Evolutionary conservation across 1,140 invertebrate species (phyloP).

Genomic region (Trichonephila clavata): DNA sequence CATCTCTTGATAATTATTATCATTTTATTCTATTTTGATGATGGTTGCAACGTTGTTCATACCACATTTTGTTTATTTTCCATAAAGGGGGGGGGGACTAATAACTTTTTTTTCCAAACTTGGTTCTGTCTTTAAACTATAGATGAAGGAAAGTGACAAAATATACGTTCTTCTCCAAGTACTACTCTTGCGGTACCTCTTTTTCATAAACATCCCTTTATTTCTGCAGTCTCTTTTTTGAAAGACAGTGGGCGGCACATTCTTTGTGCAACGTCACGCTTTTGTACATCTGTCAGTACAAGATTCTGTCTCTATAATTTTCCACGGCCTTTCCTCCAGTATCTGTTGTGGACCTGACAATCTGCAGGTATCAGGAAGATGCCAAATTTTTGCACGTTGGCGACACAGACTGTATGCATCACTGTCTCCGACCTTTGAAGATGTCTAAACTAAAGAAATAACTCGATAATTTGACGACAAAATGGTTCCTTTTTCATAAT

Average conservation of each 20-base stretch:
- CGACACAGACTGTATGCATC: conserved; percentile 1
- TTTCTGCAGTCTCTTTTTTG: background rate
- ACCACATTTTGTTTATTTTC: background rate
- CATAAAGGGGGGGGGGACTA: background rate
- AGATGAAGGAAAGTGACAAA: background rate
- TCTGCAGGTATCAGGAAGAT: background rate
- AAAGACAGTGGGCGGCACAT: conserved; percentile 14
- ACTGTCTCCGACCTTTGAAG: background rate
- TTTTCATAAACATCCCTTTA: conserved; percentile 22
- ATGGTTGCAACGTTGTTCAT: background rate
- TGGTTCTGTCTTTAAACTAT: background rate
- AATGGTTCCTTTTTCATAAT: background rate
- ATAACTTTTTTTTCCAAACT: background rate
- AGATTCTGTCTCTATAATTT: conserved; percentile 39
- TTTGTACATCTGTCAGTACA: conserved; percentile 35
- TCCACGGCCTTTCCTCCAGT: background rate
- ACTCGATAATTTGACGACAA: background rate
- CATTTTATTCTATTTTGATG: conserved; percentile 39
- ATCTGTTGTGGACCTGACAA: background rate
- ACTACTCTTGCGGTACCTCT: background rate
- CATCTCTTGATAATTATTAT: conserved; percentile 4
- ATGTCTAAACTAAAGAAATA: background rate
- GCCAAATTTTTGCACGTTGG: background rate
- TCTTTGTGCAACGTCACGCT: conserved; percentile 47
- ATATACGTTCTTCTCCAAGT: background rate